These are phyloP conservation scores for Lottia gigantea DNA, from an alignment of 2,888 invertebrate species.

Conservation along the genomic window DNA sequence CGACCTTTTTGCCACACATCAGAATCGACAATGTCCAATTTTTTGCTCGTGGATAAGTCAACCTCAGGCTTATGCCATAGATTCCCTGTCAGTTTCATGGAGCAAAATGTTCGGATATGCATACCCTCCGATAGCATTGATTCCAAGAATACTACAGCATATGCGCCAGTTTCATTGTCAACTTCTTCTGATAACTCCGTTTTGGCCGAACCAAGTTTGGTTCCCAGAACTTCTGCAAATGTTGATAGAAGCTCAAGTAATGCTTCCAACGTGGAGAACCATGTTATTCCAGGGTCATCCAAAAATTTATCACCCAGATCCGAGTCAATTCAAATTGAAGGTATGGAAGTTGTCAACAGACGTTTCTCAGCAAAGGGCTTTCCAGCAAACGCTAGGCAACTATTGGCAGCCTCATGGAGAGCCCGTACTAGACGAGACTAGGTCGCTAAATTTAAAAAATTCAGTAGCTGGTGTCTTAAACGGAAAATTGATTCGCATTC, in stretches of 20 bases:
- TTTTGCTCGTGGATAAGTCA: slow-evolving; percentile 10
- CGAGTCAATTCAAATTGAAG: slow-evolving; percentile 17
- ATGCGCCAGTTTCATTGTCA: slow-evolving; percentile 23
- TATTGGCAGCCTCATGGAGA: slow-evolving; percentile 20
- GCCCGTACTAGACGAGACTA: neutral
- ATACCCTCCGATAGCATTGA: slow-evolving; percentile 28
- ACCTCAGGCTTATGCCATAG: slow-evolving; percentile 24
- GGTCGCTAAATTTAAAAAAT: neutral
- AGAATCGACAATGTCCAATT: neutral
- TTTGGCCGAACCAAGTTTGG: slow-evolving; percentile 22
- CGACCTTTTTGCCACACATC: neutral
- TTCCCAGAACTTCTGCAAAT: slow-evolving; percentile 17
- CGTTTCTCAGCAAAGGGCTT: slow-evolving; percentile 17
- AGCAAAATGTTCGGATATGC: slow-evolving; percentile 31
- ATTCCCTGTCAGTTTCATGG: slow-evolving; percentile 32
- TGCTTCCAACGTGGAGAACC: neutral
- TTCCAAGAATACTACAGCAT: slow-evolving; percentile 25
- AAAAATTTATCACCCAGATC: slow-evolving; percentile 15
- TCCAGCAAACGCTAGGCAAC: slow-evolving; percentile 23
- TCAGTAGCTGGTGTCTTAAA: slow-evolving; percentile 22
- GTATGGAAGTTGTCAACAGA: slow-evolving; percentile 22
- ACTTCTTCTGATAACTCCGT: slow-evolving; percentile 25
- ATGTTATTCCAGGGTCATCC: neutral
- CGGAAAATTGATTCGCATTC: slow-evolving; percentile 19
- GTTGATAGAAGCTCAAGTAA: slow-evolving; percentile 10